Evolutionary conservation across 2,113 vertebrate genomes (phyloP).

Genomic region (Thymallus thymallus): DNA sequence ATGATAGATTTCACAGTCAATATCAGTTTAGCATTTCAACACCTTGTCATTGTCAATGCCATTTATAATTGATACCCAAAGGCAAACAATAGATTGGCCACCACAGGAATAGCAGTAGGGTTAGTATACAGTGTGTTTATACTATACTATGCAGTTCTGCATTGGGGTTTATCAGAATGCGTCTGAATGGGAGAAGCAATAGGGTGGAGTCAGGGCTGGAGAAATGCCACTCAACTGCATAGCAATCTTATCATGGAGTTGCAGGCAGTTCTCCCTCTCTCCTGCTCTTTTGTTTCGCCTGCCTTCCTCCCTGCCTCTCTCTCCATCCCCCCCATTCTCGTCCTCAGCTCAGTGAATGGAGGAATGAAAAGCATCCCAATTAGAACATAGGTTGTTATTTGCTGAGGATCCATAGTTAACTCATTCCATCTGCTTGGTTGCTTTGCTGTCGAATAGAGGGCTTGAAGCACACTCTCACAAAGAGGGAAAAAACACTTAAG

Average conservation of each 20-base stretch:
- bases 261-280: constrained; percentile 50
- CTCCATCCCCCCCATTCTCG: neutral
- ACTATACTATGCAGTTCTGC: constrained; percentile 23
- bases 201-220: constrained; percentile 49
- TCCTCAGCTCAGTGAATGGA: neutral
- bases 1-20: constrained; percentile 1
- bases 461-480: constrained; percentile 22
- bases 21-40: constrained; percentile 10
- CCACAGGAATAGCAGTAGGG: neutral
- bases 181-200: constrained; percentile 41
- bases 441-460: constrained; percentile 27
- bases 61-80: constrained; percentile 34
- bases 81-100: constrained; percentile 5
- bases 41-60: constrained; percentile 23
- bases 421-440: constrained; percentile 13
- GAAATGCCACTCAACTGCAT: constrained; percentile 59
- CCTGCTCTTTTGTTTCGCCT: neutral
- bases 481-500: too few relatives aligned
- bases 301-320: constrained; percentile 16
- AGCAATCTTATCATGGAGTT: constrained; percentile 68
- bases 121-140: constrained; percentile 10
- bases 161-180: constrained; percentile 37
- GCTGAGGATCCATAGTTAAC: constrained; percentile 24
- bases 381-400: constrained; percentile 36
- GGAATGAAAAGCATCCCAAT: constrained; percentile 40